Evolutionary conservation across 2,113 vertebrate genomes (phyloP).

Genomic region (Phocoena phocoena): DNA sequence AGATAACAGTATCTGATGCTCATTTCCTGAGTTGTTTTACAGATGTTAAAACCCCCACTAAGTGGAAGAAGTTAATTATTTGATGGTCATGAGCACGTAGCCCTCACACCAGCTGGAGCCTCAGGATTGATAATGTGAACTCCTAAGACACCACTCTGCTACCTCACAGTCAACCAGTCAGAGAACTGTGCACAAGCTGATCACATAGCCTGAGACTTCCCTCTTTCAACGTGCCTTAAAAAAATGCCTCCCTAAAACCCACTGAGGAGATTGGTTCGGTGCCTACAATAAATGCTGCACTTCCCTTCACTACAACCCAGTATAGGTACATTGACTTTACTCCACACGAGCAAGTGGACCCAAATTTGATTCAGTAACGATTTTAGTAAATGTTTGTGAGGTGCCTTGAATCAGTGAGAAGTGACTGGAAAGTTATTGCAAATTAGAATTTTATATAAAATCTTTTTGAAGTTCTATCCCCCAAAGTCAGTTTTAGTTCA

Average conservation of each 20-base stretch:
- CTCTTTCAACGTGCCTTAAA: background rate
- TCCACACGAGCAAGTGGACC: too few relatives aligned
- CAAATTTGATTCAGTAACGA: background rate
- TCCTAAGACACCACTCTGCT: background rate
- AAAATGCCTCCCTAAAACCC: background rate
- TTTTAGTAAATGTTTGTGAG: background rate
- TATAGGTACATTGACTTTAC: too few relatives aligned
- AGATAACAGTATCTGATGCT: background rate
- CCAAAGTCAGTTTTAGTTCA: background rate
- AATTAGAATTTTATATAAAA: background rate
- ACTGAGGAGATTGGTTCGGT: background rate
- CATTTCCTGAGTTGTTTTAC: background rate
- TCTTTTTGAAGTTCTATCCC: background rate
- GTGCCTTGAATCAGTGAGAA: background rate
- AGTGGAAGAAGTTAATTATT: background rate
- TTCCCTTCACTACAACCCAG: background rate
- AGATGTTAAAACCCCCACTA: background rate
- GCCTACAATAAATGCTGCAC: background rate
- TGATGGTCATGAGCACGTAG: background rate
- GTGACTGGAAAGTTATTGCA: background rate
- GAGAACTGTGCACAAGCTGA: background rate
- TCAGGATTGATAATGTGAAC: background rate
- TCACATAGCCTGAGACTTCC: background rate
- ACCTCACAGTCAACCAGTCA: background rate
- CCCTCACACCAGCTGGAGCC: background rate